Evolutionary conservation across 2,797 vertebrate genomes (phyloP).

Genomic region (Margarornis squamiger): DNA sequence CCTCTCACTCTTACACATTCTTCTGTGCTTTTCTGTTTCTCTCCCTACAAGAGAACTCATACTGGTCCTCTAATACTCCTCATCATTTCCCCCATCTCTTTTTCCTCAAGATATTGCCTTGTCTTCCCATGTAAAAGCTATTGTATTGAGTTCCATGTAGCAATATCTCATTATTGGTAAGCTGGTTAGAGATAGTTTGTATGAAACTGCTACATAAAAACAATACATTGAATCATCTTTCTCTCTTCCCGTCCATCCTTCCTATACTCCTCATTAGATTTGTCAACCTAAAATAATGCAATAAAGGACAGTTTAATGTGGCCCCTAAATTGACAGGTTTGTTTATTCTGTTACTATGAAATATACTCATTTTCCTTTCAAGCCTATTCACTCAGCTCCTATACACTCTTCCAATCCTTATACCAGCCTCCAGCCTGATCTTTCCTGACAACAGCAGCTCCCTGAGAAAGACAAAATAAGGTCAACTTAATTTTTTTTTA

Average conservation of each 20-base stretch:
- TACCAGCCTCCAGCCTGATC: neutral
- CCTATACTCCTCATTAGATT: neutral
- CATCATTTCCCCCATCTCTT: neutral
- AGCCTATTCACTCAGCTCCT: neutral
- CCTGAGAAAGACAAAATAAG: neutral
- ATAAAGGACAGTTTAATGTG: neutral
- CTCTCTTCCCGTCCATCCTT: neutral
- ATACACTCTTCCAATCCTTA: neutral
- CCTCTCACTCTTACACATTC: neutral
- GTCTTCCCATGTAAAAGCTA: neutral
- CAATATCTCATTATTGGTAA: conserved; percentile 15
- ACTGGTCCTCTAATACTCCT: neutral
- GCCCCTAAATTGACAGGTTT: conserved; percentile 13
- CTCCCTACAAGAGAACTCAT: neutral
- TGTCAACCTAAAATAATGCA: conserved; percentile 28
- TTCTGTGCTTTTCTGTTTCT: neutral
- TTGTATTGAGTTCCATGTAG: neutral
- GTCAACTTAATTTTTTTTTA: neutral
- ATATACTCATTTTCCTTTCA: conserved; percentile 5
- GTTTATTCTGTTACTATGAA: conserved; percentile 11
- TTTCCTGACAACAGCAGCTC: neutral
- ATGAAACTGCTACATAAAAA: conserved; percentile 23
- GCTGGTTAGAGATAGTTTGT: neutral
- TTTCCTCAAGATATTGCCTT: neutral
- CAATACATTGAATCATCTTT: neutral